Conservation (phyloP, 1,140 invertebrate genomes). For the Pararge aegeria region DNA sequence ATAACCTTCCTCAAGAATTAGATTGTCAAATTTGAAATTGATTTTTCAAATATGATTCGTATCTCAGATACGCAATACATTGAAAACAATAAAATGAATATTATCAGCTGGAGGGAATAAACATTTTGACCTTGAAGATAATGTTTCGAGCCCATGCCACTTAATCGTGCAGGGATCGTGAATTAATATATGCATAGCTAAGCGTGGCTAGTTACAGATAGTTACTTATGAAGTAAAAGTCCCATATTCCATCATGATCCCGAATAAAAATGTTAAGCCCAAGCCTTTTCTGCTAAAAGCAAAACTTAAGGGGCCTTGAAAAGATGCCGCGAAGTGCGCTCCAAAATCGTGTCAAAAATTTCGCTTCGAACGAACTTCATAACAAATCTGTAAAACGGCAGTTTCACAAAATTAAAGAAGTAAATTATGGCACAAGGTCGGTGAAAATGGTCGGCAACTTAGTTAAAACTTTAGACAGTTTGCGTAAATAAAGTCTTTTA, state of each 20-base stretch:
- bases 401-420: slow-evolving; percentile 14
- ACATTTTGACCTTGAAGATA: too few relatives aligned
- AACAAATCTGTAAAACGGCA: slow-evolving; percentile 5
- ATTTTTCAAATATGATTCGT: too few relatives aligned
- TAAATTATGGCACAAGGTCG: slow-evolving; percentile 4
- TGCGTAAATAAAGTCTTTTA: background rate
- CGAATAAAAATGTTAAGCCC: slow-evolving; percentile 15
- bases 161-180: too few relatives aligned
- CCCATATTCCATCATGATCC: slow-evolving; percentile 1
- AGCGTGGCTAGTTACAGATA: too few relatives aligned
- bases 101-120: too few relatives aligned
- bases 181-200: too few relatives aligned
- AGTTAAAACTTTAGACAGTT: slow-evolving; percentile 13
- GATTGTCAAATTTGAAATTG: too few relatives aligned
- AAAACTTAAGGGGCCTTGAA: slow-evolving; percentile 24
- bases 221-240: background rate
- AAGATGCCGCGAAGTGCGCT: slow-evolving; percentile 22
- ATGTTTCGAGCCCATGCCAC: too few relatives aligned
- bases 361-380: slow-evolving; percentile 13
- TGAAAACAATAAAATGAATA: too few relatives aligned
- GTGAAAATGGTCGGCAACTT: slow-evolving; percentile 3
- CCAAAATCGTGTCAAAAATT: slow-evolving; percentile 26
- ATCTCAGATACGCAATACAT: too few relatives aligned
- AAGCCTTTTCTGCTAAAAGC: slow-evolving; percentile 24
- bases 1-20: too few relatives aligned